phyloP scores from a whole-genome alignment of 2,888 invertebrate species.

The Laothoe populi region DNA sequence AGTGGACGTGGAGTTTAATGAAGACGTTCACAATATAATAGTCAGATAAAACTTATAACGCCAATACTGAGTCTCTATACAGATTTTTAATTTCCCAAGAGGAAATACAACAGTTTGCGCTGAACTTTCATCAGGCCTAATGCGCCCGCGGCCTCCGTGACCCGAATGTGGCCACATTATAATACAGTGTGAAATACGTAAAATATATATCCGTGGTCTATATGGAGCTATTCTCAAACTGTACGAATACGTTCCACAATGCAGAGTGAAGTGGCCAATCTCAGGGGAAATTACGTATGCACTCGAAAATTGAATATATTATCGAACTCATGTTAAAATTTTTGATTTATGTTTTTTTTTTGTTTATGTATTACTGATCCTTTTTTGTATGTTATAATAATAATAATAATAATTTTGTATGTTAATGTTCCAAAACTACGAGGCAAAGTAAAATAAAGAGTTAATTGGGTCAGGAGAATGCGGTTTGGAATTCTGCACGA shows the following conservation, averaged over 20 bases:
- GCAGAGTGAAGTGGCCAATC: background rate
- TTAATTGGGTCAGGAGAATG: too few relatives aligned
- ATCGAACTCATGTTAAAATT: background rate
- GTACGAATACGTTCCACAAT: background rate
- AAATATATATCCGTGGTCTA: background rate
- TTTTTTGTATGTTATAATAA: background rate
- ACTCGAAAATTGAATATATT: conserved; percentile 14
- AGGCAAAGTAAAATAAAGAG: too few relatives aligned
- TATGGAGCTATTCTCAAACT: background rate
- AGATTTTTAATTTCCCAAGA: conserved; percentile 54
- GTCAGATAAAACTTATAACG: background rate
- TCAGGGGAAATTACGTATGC: conserved; percentile 7
- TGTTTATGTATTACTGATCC: background rate
- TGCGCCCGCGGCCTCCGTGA: conserved; percentile 2
- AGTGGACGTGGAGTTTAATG: too few relatives aligned
- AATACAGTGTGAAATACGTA: conserved; percentile 3
- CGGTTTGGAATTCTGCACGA: too few relatives aligned
- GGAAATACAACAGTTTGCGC: conserved; percentile 36
- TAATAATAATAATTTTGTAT: too few relatives aligned
- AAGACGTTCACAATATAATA: background rate
- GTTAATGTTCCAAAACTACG: too few relatives aligned
- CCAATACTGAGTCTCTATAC: conserved; percentile 13
- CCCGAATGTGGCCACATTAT: conserved; percentile 19
- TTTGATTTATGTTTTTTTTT: background rate
- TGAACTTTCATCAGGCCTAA: conserved; percentile 43